These are phyloP conservation scores for Phragmatobia fuliginosa DNA, from an alignment of 2,888 invertebrate genomes.

Conservation along the genomic window DNA sequence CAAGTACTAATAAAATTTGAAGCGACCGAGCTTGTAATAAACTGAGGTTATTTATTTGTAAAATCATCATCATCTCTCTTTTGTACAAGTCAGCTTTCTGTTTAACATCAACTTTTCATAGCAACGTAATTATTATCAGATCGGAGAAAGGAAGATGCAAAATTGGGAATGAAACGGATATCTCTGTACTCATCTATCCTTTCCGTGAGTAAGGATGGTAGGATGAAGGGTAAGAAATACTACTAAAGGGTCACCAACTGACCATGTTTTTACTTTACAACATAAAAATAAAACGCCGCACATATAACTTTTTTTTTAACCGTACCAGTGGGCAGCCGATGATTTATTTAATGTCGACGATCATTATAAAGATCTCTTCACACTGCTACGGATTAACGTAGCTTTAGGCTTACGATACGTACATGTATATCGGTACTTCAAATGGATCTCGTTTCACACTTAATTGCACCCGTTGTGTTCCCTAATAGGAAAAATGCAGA, in stretches of 20 bases:
- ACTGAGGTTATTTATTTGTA: not conserved
- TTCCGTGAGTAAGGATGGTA: too few species aligned
- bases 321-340: constrained; percentile 34
- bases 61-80: not conserved
- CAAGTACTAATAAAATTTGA: too few species aligned
- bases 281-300: not conserved
- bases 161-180: not conserved
- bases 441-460: constrained; percentile 35
- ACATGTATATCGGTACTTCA: constrained; percentile 18
- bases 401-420: constrained; percentile 30
- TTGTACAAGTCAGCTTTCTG: not conserved
- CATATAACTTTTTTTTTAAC: constrained; percentile 2
- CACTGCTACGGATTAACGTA: constrained; percentile 37
- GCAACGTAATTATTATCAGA: too few species aligned
- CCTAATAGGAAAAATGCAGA: constrained; percentile 15
- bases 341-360: constrained; percentile 59
- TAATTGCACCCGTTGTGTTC: constrained; percentile 23
- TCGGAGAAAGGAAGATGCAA: too few species aligned
- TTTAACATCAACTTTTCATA: not conserved
- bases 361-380: constrained; percentile 52
- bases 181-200: too few species aligned
- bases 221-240: too few species aligned
- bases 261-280: not conserved
- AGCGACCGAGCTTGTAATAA: too few species aligned
- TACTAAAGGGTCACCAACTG: not conserved